Evolutionary conservation across 2,113 vertebrate species (phyloP).

Genomic region (Ursus arctos): DNA sequence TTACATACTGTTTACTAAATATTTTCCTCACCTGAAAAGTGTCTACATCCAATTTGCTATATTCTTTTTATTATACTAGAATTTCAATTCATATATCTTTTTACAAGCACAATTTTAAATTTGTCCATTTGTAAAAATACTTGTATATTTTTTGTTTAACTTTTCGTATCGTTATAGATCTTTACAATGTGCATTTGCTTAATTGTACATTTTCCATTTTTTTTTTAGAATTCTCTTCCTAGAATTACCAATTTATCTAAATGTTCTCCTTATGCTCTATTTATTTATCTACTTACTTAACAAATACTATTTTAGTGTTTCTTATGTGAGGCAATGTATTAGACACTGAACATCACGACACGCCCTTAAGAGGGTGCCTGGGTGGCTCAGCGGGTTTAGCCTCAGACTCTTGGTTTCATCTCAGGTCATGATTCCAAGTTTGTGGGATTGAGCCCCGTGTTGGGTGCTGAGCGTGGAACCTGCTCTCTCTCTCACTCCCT

Average conservation of each 20-base stretch:
- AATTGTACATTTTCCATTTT: neutral
- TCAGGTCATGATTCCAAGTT: neutral
- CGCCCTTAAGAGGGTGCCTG: neutral
- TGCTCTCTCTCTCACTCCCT: neutral
- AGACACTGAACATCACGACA: neutral
- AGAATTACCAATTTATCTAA: neutral
- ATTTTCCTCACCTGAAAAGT: neutral
- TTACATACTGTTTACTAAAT: neutral
- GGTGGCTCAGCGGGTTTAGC: neutral
- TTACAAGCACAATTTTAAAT: neutral
- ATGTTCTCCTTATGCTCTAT: neutral
- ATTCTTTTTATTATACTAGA: neutral
- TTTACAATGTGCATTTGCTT: neutral
- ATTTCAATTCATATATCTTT: neutral
- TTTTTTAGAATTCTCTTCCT: neutral
- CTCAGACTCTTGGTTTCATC: neutral
- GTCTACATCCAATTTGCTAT: neutral
- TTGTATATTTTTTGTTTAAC: neutral
- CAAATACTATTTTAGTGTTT: neutral
- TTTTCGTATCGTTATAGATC: neutral
- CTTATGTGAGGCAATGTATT: neutral
- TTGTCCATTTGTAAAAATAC: neutral
- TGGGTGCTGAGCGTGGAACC: neutral
- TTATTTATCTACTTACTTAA: neutral
- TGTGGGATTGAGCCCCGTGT: neutral